These are phyloP conservation scores for Coracias cyanogaster DNA, from an alignment of 2,797 vertebrate genomes.

Conservation along the genomic window DNA sequence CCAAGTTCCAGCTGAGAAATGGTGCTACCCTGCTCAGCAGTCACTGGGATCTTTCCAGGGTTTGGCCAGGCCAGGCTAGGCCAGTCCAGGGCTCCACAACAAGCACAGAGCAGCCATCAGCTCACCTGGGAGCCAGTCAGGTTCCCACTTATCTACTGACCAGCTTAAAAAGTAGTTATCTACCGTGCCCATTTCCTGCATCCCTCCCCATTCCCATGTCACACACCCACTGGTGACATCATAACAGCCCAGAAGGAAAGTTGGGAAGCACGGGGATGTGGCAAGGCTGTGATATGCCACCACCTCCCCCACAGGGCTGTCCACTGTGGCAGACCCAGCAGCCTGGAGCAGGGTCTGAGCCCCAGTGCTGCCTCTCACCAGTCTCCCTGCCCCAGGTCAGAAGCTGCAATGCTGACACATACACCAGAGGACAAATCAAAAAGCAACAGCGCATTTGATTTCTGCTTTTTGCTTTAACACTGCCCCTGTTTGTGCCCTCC, in stretches of 20 bases:
- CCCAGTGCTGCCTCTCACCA: too few relatives aligned
- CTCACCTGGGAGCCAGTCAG: fast-evolving
- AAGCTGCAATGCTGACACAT: neutral
- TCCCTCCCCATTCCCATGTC: fast-evolving
- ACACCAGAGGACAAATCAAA: neutral
- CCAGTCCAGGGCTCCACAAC: neutral
- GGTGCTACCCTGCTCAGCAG: neutral
- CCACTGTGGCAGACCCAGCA: fast-evolving
- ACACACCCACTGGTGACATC: neutral
- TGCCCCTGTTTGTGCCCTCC: fast-evolving
- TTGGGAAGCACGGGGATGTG: neutral
- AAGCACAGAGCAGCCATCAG: neutral
- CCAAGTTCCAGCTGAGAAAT: neutral
- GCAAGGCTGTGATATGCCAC: neutral
- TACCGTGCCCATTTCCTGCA: neutral
- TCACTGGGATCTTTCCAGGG: neutral
- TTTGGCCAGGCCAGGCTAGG: neutral
- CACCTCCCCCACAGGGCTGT: neutral
- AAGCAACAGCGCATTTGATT: neutral
- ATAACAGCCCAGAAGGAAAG: neutral
- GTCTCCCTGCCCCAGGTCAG: neutral
- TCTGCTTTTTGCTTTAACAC: neutral
- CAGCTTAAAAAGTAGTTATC: neutral
- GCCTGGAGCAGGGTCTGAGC: neutral
- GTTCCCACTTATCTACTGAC: neutral